Evolutionary conservation across 2,888 invertebrate genomes (phyloP).

Genomic region (Drosophila kokeensis): DNA sequence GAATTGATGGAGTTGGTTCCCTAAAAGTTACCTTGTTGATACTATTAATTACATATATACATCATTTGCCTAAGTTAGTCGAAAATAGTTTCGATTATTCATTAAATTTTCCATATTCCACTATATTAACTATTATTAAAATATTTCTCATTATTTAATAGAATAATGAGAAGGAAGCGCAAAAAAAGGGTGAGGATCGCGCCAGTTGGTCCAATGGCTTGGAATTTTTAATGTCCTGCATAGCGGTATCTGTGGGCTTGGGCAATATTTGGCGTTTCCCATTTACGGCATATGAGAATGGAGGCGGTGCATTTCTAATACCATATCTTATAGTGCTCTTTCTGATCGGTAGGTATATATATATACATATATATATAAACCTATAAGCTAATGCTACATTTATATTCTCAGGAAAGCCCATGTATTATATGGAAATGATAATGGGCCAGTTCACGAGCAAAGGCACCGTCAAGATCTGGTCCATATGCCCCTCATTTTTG

Average conservation of each 20-base stretch:
- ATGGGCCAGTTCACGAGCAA: slow-evolving; percentile 93
- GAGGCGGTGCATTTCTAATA: slow-evolving; percentile 90
- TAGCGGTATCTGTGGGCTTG: slow-evolving; percentile 90
- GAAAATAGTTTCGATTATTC: neutral
- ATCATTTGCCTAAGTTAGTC: neutral
- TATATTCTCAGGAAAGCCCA: slow-evolving; percentile 88
- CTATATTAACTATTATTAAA: neutral
- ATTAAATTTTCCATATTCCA: neutral
- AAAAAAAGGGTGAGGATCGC: slow-evolving; percentile 33
- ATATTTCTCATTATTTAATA: slow-evolving; percentile 9
- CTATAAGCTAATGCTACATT: neutral
- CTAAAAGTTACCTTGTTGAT: neutral
- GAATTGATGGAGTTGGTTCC: neutral
- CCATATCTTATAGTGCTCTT: slow-evolving; percentile 90
- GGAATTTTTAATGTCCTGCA: slow-evolving; percentile 91
- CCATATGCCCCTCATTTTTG: slow-evolving; percentile 90
- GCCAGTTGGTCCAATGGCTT: slow-evolving; percentile 86
- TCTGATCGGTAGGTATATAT: slow-evolving; percentile 85
- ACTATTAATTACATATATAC: neutral
- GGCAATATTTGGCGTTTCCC: slow-evolving; percentile 90
- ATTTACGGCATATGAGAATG: slow-evolving; percentile 89
- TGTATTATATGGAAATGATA: slow-evolving; percentile 93
- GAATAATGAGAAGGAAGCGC: slow-evolving; percentile 60
- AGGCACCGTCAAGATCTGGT: slow-evolving; percentile 91
- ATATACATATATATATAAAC: neutral